phyloP scores from a whole-genome alignment of 1,140 invertebrate genomes.

The Archivesica marissinica region DNA sequence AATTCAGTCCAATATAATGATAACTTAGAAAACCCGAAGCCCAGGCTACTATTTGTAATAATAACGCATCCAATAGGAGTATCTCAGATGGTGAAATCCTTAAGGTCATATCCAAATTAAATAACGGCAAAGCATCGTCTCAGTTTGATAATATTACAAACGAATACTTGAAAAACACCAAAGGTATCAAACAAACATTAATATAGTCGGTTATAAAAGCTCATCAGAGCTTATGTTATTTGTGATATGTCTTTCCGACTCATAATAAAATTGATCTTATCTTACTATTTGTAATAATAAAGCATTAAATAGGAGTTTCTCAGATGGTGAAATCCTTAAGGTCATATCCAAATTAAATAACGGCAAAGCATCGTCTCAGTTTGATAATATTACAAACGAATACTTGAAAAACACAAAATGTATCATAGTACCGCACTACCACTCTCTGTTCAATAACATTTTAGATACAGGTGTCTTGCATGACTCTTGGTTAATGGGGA shows the following conservation, averaged over 20 bases:
- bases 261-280: no score
- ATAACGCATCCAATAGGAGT: background rate
- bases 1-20: background rate
- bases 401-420: conserved; percentile 28
- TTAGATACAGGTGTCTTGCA: conserved; percentile 39
- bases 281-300: background rate
- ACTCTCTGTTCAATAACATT: conserved; percentile 58
- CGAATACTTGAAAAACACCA: conserved; percentile 29
- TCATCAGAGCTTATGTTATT: no score
- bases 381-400: conserved; percentile 10
- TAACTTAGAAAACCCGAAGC: background rate
- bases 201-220: no score
- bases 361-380: background rate
- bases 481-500: conserved; percentile 40
- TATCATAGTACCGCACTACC: conserved; percentile 27
- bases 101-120: background rate
- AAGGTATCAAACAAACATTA: no score
- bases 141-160: conserved; percentile 1
- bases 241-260: no score
- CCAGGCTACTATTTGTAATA: background rate
- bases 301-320: background rate
- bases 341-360: background rate
- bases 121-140: background rate
- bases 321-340: background rate
- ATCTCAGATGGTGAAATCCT: background rate